These are phyloP conservation scores for Apotomis capreana DNA, from an alignment of 2,888 invertebrate species.

Conservation along the genomic window DNA sequence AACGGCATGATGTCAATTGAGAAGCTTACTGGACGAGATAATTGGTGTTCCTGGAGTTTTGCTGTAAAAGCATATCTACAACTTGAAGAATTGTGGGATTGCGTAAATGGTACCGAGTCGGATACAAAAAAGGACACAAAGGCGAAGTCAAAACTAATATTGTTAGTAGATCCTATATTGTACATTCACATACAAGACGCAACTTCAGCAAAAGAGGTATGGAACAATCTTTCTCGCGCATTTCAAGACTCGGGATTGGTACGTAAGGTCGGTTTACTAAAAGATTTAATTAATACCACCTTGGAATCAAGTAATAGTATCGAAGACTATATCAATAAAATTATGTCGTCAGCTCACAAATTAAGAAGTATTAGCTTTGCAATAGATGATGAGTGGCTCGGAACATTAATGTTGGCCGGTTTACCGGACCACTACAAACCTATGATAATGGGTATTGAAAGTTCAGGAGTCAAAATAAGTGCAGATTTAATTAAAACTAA, in stretches of 20 bases:
- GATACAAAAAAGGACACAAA: conserved; percentile 22
- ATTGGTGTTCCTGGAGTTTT: conserved; percentile 26
- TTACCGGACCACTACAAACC: no score
- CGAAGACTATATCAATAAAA: no score
- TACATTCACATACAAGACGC: conserved; percentile 45
- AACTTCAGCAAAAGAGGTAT: conserved; percentile 42
- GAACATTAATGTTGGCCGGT: no score
- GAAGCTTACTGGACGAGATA: conserved; percentile 25
- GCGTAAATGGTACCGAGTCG: neutral
- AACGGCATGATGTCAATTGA: conserved; percentile 15
- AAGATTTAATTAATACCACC: no score
- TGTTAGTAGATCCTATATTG: conserved; percentile 34
- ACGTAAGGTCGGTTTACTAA: no score
- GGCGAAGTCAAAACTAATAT: conserved; percentile 39
- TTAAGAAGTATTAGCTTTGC: no score
- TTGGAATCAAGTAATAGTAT: no score
- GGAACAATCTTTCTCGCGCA: conserved; percentile 42
- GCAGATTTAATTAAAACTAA: conserved; percentile 17
- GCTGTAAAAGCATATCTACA: conserved; percentile 28
- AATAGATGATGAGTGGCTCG: no score
- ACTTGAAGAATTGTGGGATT: conserved; percentile 29
- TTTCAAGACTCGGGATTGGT: conserved; percentile 29
- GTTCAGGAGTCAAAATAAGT: conserved; percentile 23
- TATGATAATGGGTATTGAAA: neutral
- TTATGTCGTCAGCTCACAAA: no score